A percentile compares a stretch with the other conserved stretches of the same genome.
Conservation (phyloP, 2,797 vertebrate genomes). For the Agapornis canus region DNA sequence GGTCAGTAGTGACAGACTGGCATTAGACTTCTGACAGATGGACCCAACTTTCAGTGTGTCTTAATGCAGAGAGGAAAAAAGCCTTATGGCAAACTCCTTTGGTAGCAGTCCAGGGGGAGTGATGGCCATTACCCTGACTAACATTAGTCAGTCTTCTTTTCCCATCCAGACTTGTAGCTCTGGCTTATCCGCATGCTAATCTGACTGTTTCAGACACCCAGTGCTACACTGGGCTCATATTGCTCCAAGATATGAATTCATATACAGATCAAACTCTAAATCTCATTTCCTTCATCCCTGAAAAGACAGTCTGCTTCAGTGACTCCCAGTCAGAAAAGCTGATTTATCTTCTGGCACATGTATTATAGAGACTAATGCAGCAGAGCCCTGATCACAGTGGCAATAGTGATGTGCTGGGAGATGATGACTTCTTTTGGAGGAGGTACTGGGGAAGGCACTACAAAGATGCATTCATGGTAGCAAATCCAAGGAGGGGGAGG, state of each 20-base stretch:
- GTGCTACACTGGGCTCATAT: neutral
- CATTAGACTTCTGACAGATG: neutral
- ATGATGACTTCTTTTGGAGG: neutral
- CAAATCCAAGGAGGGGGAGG: neutral
- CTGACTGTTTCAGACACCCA: neutral
- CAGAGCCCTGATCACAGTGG: neutral
- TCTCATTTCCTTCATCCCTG: neutral
- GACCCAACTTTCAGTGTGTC: neutral
- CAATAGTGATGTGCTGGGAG: neutral
- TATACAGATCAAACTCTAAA: neutral
- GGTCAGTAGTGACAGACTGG: neutral
- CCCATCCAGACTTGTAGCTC: neutral
- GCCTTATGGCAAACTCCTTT: neutral
- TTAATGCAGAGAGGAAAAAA: neutral
- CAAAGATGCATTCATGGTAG: neutral
- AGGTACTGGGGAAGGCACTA: neutral
- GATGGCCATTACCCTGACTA: neutral
- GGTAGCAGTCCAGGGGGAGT: neutral
- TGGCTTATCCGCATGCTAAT: neutral
- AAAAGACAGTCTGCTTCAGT: neutral
- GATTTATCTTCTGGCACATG: fast-evolving
- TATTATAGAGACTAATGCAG: neutral
- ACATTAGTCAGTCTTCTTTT: neutral
- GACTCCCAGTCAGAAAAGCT: neutral
- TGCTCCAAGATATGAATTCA: neutral